Conservation (phyloP, 1,140 invertebrate genomes). For the Asobara japonica region DNA sequence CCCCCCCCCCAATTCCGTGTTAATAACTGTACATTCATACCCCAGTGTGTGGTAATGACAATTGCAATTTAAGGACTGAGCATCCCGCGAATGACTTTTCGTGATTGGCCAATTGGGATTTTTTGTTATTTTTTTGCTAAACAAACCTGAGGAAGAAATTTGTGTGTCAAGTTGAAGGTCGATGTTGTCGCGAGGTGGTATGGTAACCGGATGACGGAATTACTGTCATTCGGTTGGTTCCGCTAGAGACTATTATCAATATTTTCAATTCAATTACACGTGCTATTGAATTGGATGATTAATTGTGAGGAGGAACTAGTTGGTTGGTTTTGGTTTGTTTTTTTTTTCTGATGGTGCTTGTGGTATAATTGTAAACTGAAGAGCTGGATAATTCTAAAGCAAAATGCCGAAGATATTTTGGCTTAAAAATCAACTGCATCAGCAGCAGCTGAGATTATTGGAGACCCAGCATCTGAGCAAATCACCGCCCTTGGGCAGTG, state of each 20-base stretch:
- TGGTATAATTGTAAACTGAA: not conserved
- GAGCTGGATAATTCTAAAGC: not conserved
- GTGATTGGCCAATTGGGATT: no score
- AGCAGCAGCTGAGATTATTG: constrained; percentile 84
- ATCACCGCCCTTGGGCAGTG: constrained; percentile 52
- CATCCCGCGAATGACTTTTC: no score
- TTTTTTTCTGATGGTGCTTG: no score
- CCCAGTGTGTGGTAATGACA: no score
- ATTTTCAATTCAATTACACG: no score
- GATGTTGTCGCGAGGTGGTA: not conserved
- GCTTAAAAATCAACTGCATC: constrained; percentile 86
- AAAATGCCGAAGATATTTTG: constrained; percentile 91
- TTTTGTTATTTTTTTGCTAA: no score
- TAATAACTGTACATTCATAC: constrained; percentile 53
- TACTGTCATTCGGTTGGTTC: not conserved
- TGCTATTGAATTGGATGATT: no score
- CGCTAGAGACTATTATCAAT: not conserved
- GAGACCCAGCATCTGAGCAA: constrained; percentile 76
- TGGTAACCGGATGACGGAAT: constrained; percentile 7
- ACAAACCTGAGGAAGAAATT: not conserved
- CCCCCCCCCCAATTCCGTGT: not conserved
- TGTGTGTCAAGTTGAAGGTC: not conserved
- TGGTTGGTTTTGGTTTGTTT: no score
- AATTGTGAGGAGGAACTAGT: no score
- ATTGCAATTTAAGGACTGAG: no score